Evolutionary conservation across 2,797 vertebrate genomes (phyloP).

Genomic region (Cirrhinus molitorella): DNA sequence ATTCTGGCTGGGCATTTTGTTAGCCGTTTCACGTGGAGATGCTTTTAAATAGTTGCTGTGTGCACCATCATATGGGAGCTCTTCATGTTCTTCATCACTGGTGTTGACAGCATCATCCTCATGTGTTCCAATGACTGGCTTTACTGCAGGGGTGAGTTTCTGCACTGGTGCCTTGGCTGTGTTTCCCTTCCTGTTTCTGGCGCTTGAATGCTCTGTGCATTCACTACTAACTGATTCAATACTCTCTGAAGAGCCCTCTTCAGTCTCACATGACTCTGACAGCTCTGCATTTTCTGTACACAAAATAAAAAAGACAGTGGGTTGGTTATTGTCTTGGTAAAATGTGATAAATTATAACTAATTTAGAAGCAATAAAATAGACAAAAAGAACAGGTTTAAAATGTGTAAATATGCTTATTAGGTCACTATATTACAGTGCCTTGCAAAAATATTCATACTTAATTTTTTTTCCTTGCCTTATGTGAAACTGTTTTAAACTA

Average conservation of each 20-base stretch:
- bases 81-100: slow-evolving; percentile 85
- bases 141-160: slow-evolving; percentile 64
- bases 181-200: slow-evolving; percentile 49
- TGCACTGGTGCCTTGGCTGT: slow-evolving; percentile 50
- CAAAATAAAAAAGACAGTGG: slow-evolving; percentile 35
- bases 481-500: no score
- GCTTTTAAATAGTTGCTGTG: slow-evolving; percentile 57
- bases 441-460: no score
- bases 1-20: background rate
- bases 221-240: slow-evolving; percentile 56
- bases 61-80: slow-evolving; percentile 81
- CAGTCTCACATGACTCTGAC: slow-evolving; percentile 63
- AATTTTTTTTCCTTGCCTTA: no score
- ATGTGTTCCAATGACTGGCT: slow-evolving; percentile 39
- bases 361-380: background rate
- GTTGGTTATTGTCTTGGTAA: background rate
- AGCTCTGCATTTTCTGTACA: slow-evolving; percentile 68
- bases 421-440: background rate
- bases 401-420: background rate
- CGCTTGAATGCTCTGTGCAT: slow-evolving; percentile 36
- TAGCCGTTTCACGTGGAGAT: background rate
- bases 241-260: slow-evolving; percentile 68
- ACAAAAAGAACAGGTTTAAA: background rate
- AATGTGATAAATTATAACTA: background rate
- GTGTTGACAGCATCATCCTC: slow-evolving; percentile 70